Evolutionary conservation across 2,797 vertebrate species (phyloP).

Genomic region (Coregonus suidteri): DNA sequence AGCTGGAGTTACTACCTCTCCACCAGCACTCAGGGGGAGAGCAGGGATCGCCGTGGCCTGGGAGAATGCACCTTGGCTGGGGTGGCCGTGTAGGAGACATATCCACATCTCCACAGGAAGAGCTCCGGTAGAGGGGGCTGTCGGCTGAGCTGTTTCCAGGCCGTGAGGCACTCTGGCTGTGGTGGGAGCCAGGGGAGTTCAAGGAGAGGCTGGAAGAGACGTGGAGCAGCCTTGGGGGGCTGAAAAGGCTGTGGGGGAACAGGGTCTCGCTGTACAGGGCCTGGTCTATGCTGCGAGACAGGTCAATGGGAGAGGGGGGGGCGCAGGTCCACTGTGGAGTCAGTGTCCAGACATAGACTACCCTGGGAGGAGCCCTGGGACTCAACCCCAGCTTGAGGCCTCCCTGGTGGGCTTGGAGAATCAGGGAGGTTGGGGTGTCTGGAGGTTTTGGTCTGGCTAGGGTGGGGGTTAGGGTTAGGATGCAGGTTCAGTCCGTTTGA

Average conservation of each 20-base stretch:
- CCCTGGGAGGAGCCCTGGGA: constrained; percentile 62
- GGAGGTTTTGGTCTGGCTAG: constrained; percentile 47
- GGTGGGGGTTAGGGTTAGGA: constrained; percentile 49
- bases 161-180: constrained; percentile 59
- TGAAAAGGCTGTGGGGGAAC: constrained; percentile 83
- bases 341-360: constrained; percentile 70
- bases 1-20: constrained; percentile 70
- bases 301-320: constrained; percentile 89
- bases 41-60: constrained; percentile 37
- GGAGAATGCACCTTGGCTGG: constrained; percentile 51
- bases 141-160: constrained; percentile 55
- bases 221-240: constrained; percentile 63
- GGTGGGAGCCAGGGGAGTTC: constrained; percentile 48
- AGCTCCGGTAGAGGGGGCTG: constrained; percentile 73
- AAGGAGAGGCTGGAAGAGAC: constrained; percentile 74
- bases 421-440: constrained; percentile 51
- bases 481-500: constrained; percentile 64
- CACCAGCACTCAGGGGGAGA: constrained; percentile 59
- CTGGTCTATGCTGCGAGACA: constrained; percentile 92
- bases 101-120: constrained; percentile 78
- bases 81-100: constrained; percentile 48
- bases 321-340: constrained; percentile 84
- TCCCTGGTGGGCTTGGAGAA: constrained; percentile 50
- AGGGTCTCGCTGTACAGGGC: constrained; percentile 86
- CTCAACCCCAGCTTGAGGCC: constrained; percentile 41